Conservation (phyloP, 2,888 invertebrate species). For the Lycia hirtaria region DNA sequence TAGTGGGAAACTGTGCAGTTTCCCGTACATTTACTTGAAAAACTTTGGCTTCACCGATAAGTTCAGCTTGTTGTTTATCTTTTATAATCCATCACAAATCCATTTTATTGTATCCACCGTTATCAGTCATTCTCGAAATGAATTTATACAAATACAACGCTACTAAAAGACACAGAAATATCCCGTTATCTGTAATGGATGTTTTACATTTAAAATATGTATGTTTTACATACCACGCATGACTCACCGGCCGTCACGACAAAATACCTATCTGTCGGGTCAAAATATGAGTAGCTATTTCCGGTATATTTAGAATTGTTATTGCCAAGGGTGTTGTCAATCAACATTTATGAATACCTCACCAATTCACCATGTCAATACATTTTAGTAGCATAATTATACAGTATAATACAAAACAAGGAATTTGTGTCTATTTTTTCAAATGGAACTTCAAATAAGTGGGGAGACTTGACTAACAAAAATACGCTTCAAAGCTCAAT, state of each 20-base stretch:
- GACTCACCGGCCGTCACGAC: not conserved
- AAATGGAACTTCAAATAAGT: too few species aligned
- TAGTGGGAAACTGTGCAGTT: slow-evolving; percentile 16
- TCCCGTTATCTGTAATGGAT: slow-evolving; percentile 3
- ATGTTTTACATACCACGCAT: not conserved
- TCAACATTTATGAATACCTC: not conserved
- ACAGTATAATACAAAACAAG: too few species aligned
- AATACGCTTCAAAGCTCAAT: too few species aligned
- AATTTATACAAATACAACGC: not conserved
- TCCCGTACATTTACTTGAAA: slow-evolving; percentile 16
- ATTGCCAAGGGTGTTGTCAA: not conserved
- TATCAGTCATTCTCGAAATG: slow-evolving; percentile 20
- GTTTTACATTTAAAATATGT: slow-evolving; percentile 11
- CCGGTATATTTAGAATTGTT: not conserved
- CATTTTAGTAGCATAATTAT: too few species aligned
- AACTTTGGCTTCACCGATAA: not conserved
- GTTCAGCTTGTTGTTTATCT: slow-evolving; percentile 8
- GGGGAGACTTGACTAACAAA: too few species aligned
- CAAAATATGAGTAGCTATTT: not conserved
- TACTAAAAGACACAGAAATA: slow-evolving; percentile 1
- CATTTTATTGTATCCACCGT: slow-evolving; percentile 1
- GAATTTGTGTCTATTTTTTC: too few species aligned
- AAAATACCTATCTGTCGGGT: not conserved
- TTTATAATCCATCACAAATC: slow-evolving; percentile 5
- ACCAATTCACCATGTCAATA: too few species aligned